A percentile compares a stretch with the other conserved stretches of the same genome.
Evolutionary conservation across 2,888 invertebrate species (phyloP).

Genomic region (Dryadula phaetusa): DNA sequence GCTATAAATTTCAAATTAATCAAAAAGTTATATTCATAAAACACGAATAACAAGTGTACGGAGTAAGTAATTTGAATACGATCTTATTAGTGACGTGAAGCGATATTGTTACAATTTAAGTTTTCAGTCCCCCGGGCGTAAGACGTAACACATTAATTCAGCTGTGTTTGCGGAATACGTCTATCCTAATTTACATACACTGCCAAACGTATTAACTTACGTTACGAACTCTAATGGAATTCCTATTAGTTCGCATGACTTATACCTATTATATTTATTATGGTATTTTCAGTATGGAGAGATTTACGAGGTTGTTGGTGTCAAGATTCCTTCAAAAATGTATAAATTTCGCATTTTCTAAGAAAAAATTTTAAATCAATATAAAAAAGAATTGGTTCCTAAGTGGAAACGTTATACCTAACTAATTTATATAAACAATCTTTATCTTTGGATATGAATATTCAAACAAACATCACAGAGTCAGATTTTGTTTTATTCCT

Average conservation of each 20-base stretch:
- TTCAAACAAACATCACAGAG: no score
- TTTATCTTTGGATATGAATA: no score
- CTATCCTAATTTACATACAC: constrained; percentile 71
- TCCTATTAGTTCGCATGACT: constrained; percentile 31
- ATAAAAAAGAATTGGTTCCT: no score
- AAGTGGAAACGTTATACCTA: no score
- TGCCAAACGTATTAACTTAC: constrained; percentile 58
- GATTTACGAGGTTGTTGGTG: background rate
- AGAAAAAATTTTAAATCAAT: background rate
- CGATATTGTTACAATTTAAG: constrained; percentile 57
- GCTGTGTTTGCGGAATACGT: constrained; percentile 70
- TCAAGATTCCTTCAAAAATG: background rate
- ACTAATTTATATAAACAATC: no score
- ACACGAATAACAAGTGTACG: constrained; percentile 39
- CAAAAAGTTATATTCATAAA: constrained; percentile 31
- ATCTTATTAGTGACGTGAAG: constrained; percentile 49
- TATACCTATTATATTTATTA: constrained; percentile 3
- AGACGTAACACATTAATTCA: constrained; percentile 68
- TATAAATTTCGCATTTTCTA: no score
- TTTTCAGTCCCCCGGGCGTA: constrained; percentile 53
- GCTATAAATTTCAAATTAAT: constrained; percentile 27
- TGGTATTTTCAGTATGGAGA: background rate
- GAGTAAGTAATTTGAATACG: constrained; percentile 50
- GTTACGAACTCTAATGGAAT: constrained; percentile 50
- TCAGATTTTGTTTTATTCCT: no score